Base-by-base conservation (phyloP, 1,140 invertebrate genomes). In the Drosophila murphyi region DNA sequence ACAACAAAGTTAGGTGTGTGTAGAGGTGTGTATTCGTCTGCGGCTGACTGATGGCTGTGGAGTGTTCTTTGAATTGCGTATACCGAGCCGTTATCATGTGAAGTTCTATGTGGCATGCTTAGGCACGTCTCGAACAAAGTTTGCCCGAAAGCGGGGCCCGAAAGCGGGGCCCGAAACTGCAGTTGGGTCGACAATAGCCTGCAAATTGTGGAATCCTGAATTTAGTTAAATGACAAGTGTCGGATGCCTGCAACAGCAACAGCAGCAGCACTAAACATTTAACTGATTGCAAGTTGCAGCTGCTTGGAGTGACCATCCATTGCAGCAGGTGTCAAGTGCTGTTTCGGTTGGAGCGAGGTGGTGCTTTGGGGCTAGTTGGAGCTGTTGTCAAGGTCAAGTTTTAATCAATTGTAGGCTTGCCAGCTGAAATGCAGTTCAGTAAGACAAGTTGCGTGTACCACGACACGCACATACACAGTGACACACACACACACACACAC, bases 201-300 rank as follows among this genome's bases (percentile, higher is more conserved):
- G 31, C 31, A 54, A 54, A 35, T 35, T 55, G 62, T 32, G 29
- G 8, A 45, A 45, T 45, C n/a, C 37, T 3, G n/a, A 43, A 41
- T 48, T 65, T 47, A 56, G 41, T 55, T 65, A 55, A 12, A 45
- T 56, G 63, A 55, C 68, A 71, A 55, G 51, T 56, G 68, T 41
- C 68, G 51, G 20, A 32, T 39, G 59, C 68, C 63, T 60, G 3
- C 6, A 43, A 43, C 3, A 43, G 10, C 39, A 34, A 2, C 5
- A 34, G 39, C 20, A 20, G 20, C 20, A 20, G 39, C 39, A n/a
- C 39, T 20, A 29, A 3, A 28, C 32, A 32, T 5, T 12, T 3
- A 43, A 34, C 5, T 47, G 39, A 45, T 12, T 59, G 43, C 47
- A 39, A 29, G 6, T 43, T 45, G 20, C 35, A 50, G 32, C 34